Conservation (phyloP, 2,888 invertebrate species). For the Parnassius mnemosyne region DNA sequence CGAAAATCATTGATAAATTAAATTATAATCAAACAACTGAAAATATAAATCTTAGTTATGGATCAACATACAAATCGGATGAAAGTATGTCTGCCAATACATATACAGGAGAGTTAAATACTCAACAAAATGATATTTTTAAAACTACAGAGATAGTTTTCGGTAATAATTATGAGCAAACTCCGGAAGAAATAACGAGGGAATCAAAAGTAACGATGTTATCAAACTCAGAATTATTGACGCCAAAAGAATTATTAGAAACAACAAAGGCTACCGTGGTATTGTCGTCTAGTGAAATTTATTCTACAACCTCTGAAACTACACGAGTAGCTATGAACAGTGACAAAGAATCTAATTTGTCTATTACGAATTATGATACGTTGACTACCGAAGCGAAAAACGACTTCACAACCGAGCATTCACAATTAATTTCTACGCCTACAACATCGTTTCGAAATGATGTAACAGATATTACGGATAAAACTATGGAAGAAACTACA, state of each 20-base stretch:
- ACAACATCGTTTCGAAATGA: neutral
- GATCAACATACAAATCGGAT: neutral
- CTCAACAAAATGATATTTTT: neutral
- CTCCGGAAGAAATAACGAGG: neutral
- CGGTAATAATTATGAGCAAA: neutral
- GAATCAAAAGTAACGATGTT: neutral
- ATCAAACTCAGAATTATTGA: neutral
- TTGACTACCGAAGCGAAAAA: neutral
- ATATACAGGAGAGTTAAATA: neutral
- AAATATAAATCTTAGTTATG: neutral
- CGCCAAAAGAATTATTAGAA: neutral
- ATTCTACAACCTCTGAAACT: slow-evolving; percentile 3
- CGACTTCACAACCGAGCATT: neutral
- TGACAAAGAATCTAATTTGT: neutral
- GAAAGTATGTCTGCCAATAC: slow-evolving; percentile 1
- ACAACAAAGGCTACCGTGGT: neutral
- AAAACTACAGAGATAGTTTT: neutral
- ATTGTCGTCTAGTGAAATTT: neutral
- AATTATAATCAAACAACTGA: neutral
- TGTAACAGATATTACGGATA: neutral
- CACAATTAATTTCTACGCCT: neutral
- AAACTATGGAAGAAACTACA: neutral
- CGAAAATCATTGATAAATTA: neutral
- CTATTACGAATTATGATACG: neutral
- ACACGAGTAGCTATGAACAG: neutral